These are phyloP conservation scores for Datnioides undecimradiatus DNA, from an alignment of 2,113 vertebrate species.

Conservation along the genomic window DNA sequence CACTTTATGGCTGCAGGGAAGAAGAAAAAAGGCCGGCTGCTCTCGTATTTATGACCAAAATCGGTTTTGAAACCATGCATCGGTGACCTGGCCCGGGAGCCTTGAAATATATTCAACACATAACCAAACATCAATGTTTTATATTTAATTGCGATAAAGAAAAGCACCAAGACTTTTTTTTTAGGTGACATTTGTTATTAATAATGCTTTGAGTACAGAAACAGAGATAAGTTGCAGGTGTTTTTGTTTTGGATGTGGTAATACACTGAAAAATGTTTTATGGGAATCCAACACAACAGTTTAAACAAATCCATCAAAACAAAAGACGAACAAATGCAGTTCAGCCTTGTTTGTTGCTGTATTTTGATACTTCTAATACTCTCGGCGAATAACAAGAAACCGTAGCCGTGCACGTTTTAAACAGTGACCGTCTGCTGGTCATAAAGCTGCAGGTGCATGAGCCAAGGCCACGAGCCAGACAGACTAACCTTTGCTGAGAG, in stretches of 20 bases:
- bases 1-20: constrained; percentile 49
- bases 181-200: neutral
- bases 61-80: constrained; percentile 11
- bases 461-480: constrained; percentile 58
- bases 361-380: constrained; percentile 16
- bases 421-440: constrained; percentile 43
- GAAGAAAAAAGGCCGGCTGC: constrained; percentile 5
- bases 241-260: constrained; percentile 43
- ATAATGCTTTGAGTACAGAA: constrained; percentile 22
- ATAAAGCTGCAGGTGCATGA: constrained; percentile 78
- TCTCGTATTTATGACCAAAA: constrained; percentile 32
- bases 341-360: constrained; percentile 1
- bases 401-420: constrained; percentile 32
- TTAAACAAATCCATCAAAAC: constrained; percentile 32
- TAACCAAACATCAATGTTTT: constrained; percentile 51
- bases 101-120: constrained; percentile 34
- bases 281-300: neutral
- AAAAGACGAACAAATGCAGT: neutral
- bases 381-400: constrained; percentile 44
- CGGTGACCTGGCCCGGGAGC: constrained; percentile 26
- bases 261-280: constrained; percentile 22
- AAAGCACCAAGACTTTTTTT: constrained; percentile 18
- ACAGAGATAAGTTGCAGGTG: constrained; percentile 40
- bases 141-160: constrained; percentile 26
- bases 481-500: constrained; percentile 50